Percentiles rank a stretch among this genome's conserved stretches.
Conservation (phyloP, 2,888 invertebrate species). For the Campaea margaritaria region DNA sequence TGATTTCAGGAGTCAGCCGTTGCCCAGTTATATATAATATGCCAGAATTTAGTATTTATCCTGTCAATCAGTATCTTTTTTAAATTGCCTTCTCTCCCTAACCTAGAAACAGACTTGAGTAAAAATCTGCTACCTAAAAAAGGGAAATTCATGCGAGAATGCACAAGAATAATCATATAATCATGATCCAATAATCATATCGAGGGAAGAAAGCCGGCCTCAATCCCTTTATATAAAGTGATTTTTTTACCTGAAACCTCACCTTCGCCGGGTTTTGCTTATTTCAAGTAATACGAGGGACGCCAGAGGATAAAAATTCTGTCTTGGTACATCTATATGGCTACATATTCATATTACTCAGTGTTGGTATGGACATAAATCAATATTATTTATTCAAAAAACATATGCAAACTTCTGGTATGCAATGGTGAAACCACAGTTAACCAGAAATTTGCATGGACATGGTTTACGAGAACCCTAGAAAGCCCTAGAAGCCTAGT, state of each 20-base stretch:
- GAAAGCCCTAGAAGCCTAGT: too few species aligned
- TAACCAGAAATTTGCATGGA: too few species aligned
- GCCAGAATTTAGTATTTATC: too few species aligned
- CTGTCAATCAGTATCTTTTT: too few species aligned
- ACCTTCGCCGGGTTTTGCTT: slow-evolving; percentile 51
- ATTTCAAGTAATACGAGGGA: slow-evolving; percentile 56
- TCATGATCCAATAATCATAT: slow-evolving; percentile 65
- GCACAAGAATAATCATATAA: slow-evolving; percentile 55
- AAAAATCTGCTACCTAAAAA: slow-evolving; percentile 22
- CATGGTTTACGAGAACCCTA: too few species aligned
- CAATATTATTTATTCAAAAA: too few species aligned
- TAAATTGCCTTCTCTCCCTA: too few species aligned
- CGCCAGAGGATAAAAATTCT: slow-evolving; percentile 40
- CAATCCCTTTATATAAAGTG: slow-evolving; percentile 58
- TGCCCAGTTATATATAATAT: too few species aligned
- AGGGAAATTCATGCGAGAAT: slow-evolving; percentile 39
- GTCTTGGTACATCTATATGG: slow-evolving; percentile 37
- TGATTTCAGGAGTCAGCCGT: too few species aligned
- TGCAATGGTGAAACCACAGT: too few species aligned
- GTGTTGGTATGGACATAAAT: slow-evolving; percentile 19
- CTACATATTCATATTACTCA: slow-evolving; percentile 36
- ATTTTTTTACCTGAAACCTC: slow-evolving; percentile 55
- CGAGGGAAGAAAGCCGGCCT: slow-evolving; percentile 45
- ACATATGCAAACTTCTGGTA: too few species aligned
- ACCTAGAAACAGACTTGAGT: too few species aligned